A percentile compares a stretch with the other conserved stretches of the same genome.
These are phyloP conservation scores for Orbicella faveolata DNA, from an alignment of 64 coral and sea anemone genomes.

Conservation along the genomic window DNA sequence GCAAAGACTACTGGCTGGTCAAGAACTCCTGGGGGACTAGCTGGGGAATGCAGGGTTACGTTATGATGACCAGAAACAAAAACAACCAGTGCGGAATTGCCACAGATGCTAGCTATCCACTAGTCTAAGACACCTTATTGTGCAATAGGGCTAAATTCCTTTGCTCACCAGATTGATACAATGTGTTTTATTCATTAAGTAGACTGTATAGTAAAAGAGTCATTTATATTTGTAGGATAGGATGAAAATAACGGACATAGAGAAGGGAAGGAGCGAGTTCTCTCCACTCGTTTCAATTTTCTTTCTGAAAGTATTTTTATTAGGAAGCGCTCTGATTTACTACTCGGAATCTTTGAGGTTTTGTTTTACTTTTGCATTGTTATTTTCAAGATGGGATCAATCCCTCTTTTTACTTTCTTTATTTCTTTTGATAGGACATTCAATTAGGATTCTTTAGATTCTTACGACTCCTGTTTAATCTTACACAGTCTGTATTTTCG, in stretches of 20 bases:
- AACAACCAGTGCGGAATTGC: constrained; percentile 86
- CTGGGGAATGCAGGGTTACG: constrained; percentile 61
- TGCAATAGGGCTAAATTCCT: not conserved
- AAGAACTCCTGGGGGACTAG: constrained; percentile 54
- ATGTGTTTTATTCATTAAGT: not conserved
- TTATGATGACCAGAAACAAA: constrained; percentile 79
- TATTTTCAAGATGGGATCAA: too few species aligned
- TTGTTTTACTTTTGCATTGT: too few species aligned
- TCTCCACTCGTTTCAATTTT: not conserved
- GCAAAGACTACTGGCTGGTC: constrained; percentile 66
- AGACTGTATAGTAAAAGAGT: not conserved
- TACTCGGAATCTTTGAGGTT: too few species aligned
- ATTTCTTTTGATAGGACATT: too few species aligned
- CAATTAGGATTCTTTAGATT: too few species aligned
- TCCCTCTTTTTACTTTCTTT: too few species aligned
- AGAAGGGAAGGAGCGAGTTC: not conserved
- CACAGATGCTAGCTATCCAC: constrained; percentile 64
- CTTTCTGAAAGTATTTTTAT: too few species aligned
- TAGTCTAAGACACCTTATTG: constrained; percentile 20
- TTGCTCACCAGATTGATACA: not conserved
- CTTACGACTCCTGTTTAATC: too few species aligned
- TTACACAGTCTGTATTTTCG: too few species aligned
- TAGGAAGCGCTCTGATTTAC: too few species aligned
- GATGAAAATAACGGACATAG: not conserved
- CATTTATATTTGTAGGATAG: not conserved